These are phyloP conservation scores for Hyles euphorbiae DNA, from an alignment of 1,140 invertebrate genomes.

Conservation along the genomic window DNA sequence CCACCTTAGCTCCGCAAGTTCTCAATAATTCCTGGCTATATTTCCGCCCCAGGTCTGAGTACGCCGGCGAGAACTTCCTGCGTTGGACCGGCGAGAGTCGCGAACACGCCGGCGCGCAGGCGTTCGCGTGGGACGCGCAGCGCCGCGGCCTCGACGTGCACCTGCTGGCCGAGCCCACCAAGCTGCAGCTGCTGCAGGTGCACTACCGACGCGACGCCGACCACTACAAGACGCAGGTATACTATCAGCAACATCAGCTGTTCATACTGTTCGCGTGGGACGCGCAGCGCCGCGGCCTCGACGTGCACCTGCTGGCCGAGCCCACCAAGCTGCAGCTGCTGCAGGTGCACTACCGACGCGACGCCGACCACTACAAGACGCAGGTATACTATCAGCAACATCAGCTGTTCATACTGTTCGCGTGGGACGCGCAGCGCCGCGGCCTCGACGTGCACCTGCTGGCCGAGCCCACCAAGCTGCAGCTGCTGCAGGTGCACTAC, in stretches of 20 bases:
- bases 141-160: constrained; percentile 97
- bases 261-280: constrained; percentile 93
- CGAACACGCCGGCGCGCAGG: constrained; percentile 91
- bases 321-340: constrained; percentile 97
- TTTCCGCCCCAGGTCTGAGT: constrained; percentile 76
- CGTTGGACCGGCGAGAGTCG: constrained; percentile 95
- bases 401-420: constrained; percentile 78
- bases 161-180: constrained; percentile 97
- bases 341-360: constrained; percentile 92
- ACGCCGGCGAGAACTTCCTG: constrained; percentile 97
- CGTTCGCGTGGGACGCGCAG: constrained; percentile 99
- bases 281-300: constrained; percentile 93
- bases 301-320: constrained; percentile 97
- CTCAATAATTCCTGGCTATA: too few species aligned
- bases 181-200: constrained; percentile 92
- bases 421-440: constrained; percentile 97
- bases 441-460: constrained; percentile 97
- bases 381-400: constrained; percentile 55
- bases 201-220: constrained; percentile 94
- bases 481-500: constrained; percentile 93
- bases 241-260: not conserved
- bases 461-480: constrained; percentile 98
- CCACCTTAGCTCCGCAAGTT: too few species aligned
- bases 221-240: constrained; percentile 85
- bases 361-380: constrained; percentile 91